Evolutionary conservation across 2,888 invertebrate genomes (phyloP).

Genomic region (Tipula confusa): DNA sequence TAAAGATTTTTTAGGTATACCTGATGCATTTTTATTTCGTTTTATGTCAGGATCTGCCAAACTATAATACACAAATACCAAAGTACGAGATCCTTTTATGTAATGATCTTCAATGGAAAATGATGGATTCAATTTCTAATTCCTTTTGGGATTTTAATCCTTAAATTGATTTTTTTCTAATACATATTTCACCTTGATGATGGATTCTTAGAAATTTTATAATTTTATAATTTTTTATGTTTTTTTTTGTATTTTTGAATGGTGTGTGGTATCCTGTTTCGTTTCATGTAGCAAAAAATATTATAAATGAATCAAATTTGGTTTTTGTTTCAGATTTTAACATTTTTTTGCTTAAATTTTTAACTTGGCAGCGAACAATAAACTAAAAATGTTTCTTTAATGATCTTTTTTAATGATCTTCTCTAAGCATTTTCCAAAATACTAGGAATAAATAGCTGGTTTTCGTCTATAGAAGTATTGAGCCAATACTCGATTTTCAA

Average conservation of each 20-base stretch:
- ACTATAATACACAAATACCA: not conserved
- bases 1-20: not conserved
- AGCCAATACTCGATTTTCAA: too few species aligned
- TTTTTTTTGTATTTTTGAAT: too few species aligned
- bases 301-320: too few species aligned
- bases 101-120: not conserved
- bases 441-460: too few species aligned
- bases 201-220: not conserved
- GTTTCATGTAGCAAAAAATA: too few species aligned
- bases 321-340: too few species aligned
- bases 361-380: too few species aligned
- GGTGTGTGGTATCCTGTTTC: not conserved
- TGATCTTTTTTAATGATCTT: too few species aligned
- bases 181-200: not conserved
- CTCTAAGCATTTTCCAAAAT: too few species aligned
- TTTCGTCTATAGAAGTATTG: too few species aligned
- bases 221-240: not conserved
- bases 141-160: not conserved
- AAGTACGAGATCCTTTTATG: not conserved
- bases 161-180: not conserved
- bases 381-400: too few species aligned
- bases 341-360: too few species aligned
- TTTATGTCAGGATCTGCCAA: not conserved
- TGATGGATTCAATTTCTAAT: not conserved
- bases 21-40: not conserved